Base-by-base conservation (phyloP, 2,888 invertebrate species). In the Tetranychus truncatus region DNA sequence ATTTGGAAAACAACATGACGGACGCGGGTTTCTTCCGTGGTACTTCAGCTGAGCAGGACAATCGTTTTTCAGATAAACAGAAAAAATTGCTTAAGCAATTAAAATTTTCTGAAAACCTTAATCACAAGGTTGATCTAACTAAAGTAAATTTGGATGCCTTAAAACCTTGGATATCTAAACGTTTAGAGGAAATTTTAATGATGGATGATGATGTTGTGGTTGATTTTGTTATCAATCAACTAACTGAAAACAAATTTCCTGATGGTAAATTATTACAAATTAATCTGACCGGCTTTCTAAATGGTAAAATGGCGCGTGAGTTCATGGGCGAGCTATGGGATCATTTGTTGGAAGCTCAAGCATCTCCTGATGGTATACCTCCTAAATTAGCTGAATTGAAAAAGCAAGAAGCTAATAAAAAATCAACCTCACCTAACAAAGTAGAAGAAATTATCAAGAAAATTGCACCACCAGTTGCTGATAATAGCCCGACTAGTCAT, bases 231-330 rank as follows among this genome's bases (percentile, higher is more conserved):
- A 93, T 95, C 85, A 96, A 96, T 85, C 97, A 99, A 84, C 86
- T 99, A 76, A 97, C 99, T 83, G 88, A 85, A 78, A 90, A 92
- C 83, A 92, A 91, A 88, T 91, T 88, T 85, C 95, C 95, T 75
- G 95, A 96, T 85, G 95, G 95, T 73, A 92, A 94, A 84, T 92
- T 95, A 85, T 97, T 99, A 90, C 97, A 99, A 88, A 99, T 99
- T 82, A 99, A 99, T 85, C 86, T 99, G 84, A 99, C 99, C 72
- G 99, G 99, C 72, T 99, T 99, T 84, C 86, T 99, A 78, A 97
- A 99, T 82, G 95, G 95, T 15, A 93, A 94, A 84, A 95, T 96
- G 84, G 95, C 99, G 21, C 87, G 97, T 67, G 89, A 92, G 80
- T 99, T 99, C 84, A 95, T 97, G 91, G 91, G 91, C 5, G 97